Conservation (phyloP, 2,888 invertebrate species). For the Ryuthela nishihirai region DNA sequence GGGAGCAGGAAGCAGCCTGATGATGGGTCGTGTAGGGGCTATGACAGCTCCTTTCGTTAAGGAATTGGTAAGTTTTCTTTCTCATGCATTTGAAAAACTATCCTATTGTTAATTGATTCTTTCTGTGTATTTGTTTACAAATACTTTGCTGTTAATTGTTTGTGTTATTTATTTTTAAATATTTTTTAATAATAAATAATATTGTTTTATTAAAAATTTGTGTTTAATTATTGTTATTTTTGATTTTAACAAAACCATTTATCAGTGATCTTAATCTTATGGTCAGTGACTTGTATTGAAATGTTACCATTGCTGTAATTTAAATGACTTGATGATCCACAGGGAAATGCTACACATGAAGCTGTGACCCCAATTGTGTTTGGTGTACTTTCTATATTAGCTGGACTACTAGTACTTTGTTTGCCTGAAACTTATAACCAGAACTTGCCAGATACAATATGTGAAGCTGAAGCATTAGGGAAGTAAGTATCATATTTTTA, state of each 20-base stretch:
- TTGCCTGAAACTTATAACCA: slow-evolving; percentile 34
- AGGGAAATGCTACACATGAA: slow-evolving; percentile 31
- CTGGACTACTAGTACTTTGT: slow-evolving; percentile 22
- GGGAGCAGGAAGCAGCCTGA: slow-evolving; percentile 24
- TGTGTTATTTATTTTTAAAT: too few species aligned
- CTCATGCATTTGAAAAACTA: not conserved
- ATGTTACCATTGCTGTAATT: not conserved
- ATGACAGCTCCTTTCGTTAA: slow-evolving; percentile 35
- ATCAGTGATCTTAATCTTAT: too few species aligned
- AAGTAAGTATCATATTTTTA: slow-evolving; percentile 3
- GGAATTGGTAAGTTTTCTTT: slow-evolving; percentile 11
- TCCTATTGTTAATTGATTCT: not conserved
- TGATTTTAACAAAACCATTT: not conserved
- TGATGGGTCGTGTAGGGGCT: slow-evolving; percentile 36
- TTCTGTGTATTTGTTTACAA: too few species aligned
- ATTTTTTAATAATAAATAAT: not conserved
- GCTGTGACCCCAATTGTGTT: slow-evolving; percentile 34
- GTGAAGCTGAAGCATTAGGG: slow-evolving; percentile 31
- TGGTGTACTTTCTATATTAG: slow-evolving; percentile 26
- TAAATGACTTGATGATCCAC: not conserved
- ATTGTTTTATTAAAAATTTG: not conserved
- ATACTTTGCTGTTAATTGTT: too few species aligned
- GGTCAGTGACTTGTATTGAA: too few species aligned
- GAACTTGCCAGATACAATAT: slow-evolving; percentile 30
- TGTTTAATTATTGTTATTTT: not conserved